Percentiles rank a stretch among this genome's conserved stretches.
Evolutionary conservation across 2,888 invertebrate genomes (phyloP).

Genomic region (Polia nebulosa): DNA sequence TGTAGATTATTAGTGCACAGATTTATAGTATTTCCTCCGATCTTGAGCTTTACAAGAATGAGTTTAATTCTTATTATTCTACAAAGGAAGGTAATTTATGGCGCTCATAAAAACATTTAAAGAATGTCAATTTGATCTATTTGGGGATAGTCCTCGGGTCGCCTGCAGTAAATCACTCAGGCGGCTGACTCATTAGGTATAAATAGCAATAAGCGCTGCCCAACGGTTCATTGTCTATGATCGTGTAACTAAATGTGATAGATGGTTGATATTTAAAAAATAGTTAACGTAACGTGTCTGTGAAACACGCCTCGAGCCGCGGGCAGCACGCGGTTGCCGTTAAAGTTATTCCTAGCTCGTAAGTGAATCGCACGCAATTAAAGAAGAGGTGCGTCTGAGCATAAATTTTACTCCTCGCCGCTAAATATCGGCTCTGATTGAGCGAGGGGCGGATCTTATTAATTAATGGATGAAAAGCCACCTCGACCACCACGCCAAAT

Average conservation of each 20-base stretch:
- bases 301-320: slow-evolving; percentile 65
- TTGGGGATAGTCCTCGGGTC: slow-evolving; percentile 32
- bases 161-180: slow-evolving; percentile 48
- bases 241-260: slow-evolving; percentile 59
- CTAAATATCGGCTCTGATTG: slow-evolving; percentile 86
- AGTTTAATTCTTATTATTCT: slow-evolving; percentile 28
- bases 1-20: slow-evolving; percentile 58
- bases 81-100: slow-evolving; percentile 46
- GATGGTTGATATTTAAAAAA: slow-evolving; percentile 63
- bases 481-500: slow-evolving; percentile 83
- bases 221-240: slow-evolving; percentile 49
- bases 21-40: slow-evolving; percentile 48
- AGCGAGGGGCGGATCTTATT: slow-evolving; percentile 87
- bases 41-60: slow-evolving; percentile 19
- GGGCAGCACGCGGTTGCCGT: slow-evolving; percentile 77
- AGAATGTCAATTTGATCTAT: slow-evolving; percentile 48
- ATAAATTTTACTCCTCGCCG: slow-evolving; percentile 84
- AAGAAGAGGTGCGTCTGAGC: slow-evolving; percentile 83
- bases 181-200: slow-evolving; percentile 53
- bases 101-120: slow-evolving; percentile 52
- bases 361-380: slow-evolving; percentile 87
- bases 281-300: slow-evolving; percentile 62
- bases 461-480: slow-evolving; percentile 88
- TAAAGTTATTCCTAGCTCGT: slow-evolving; percentile 80
- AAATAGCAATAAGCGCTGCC: slow-evolving; percentile 43